Conservation (phyloP, 2,113 vertebrate species). For the Antechinus stuartii region DNA sequence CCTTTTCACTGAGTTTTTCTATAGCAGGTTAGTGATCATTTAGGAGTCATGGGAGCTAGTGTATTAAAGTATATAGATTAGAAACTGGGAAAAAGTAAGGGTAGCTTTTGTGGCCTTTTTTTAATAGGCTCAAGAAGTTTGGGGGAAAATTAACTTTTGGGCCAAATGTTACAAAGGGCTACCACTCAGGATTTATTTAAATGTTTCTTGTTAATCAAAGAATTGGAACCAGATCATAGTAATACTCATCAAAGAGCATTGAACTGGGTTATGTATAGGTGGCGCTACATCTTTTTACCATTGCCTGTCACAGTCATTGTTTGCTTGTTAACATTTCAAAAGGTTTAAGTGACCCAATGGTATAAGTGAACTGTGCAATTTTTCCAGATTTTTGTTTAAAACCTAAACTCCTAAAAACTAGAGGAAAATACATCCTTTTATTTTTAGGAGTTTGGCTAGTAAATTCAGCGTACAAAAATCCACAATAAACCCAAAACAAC, state of each 20-base stretch:
- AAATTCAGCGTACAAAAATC: slow-evolving; percentile 39
- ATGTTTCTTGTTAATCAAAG: slow-evolving; percentile 38
- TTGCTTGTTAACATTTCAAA: slow-evolving; percentile 41
- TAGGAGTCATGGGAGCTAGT: slow-evolving; percentile 40
- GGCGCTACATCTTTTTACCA: slow-evolving; percentile 21
- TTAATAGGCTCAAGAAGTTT: slow-evolving; percentile 41
- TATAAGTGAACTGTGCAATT: slow-evolving; percentile 28
- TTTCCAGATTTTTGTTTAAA: slow-evolving; percentile 61
- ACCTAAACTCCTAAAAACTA: slow-evolving; percentile 13
- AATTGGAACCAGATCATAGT: slow-evolving; percentile 22
- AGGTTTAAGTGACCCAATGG: slow-evolving; percentile 12
- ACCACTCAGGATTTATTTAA: slow-evolving; percentile 54
- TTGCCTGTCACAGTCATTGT: neutral
- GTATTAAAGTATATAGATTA: slow-evolving; percentile 47
- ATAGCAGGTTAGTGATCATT: slow-evolving; percentile 55
- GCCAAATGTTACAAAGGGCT: slow-evolving; percentile 63
- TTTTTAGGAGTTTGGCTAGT: slow-evolving; percentile 56
- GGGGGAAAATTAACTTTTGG: slow-evolving; percentile 68
- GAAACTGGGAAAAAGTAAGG: neutral
- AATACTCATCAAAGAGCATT: slow-evolving; percentile 25
- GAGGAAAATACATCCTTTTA: slow-evolving; percentile 49
- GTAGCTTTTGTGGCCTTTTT: neutral
- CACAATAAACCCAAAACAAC: neutral
- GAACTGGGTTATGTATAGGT: slow-evolving; percentile 31
- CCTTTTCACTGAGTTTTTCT: slow-evolving; percentile 75